Evolutionary conservation across 2,888 invertebrate genomes (phyloP), one percentile per base, ranked within the genome.

Genomic region (Orthosia cruda): DNA sequence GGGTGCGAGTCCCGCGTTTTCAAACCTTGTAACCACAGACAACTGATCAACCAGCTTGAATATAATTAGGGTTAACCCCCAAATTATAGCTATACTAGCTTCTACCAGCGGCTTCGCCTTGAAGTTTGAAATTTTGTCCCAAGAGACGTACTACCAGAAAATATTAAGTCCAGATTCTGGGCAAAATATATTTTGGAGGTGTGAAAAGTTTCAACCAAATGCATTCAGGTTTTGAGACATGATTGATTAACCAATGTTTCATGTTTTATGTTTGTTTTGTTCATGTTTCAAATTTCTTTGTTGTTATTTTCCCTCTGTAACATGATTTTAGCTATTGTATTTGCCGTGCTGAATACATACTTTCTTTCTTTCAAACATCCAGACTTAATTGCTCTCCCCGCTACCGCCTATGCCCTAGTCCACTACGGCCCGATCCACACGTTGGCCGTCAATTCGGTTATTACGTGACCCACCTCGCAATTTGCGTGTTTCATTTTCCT

Each of bases 391-490:
- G 0, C 40, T 4, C 15, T 58, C n/a, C 4, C 23, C 71, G 83
- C 70, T 52, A 12, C 26, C 63, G 61, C 72, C 65, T 73, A 65
- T 77, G 40, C 49, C 12, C 64, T 45, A 40, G 47, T 18, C 52
- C 47, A 58, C n/a, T 18, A 40, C 58, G 49, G 45, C 45, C 16
- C 45, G n/a, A 55, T 81, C 64, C 65, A 76, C 81, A 81, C 85
- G 85, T 70, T 75, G 74, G 73, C 74, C 78, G 72, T 74, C 71
- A 77, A 73, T 83, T 86, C 47, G 59, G 58, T 62, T 85, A 80
- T 74, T 85, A 75, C 81, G 81, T 82, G 81, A 82, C 85, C 77
- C 70, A 73, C 71, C 85, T 52, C 61, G 54, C 59, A 71, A 81
- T 81, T 81, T 75, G 61, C 61, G 71, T 65, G 62, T 80, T 81